These are phyloP conservation scores for Plodia interpunctella DNA, from an alignment of 1,140 invertebrate genomes.

Conservation along the genomic window DNA sequence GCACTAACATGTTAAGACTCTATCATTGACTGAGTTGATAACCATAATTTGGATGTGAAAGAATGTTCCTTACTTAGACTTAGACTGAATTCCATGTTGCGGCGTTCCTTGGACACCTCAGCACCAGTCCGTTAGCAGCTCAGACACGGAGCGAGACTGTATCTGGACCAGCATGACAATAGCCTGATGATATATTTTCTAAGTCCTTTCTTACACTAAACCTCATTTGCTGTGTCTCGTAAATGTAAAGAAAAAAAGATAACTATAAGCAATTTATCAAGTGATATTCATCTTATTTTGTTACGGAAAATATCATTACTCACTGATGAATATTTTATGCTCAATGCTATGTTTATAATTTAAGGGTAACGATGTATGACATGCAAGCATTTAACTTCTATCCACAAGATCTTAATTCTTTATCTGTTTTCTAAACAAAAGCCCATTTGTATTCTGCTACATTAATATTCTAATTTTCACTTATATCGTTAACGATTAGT, in stretches of 20 bases:
- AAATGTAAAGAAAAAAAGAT: too few species aligned
- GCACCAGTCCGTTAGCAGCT: slow-evolving; percentile 88
- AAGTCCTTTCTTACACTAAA: too few species aligned
- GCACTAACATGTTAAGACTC: slow-evolving; percentile 92
- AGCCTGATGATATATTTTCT: slow-evolving; percentile 71
- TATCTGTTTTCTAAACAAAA: neutral
- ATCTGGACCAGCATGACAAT: slow-evolving; percentile 90
- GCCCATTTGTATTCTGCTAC: neutral
- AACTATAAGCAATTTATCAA: too few species aligned
- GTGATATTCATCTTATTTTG: too few species aligned
- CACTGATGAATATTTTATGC: slow-evolving; percentile 7
- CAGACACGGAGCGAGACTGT: too few species aligned
- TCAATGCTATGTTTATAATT: neutral
- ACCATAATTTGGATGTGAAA: slow-evolving; percentile 91
- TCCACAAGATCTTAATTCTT: neutral
- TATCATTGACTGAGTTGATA: slow-evolving; percentile 92
- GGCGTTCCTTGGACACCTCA: slow-evolving; percentile 88
- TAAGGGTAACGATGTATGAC: neutral
- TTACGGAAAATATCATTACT: too few species aligned
- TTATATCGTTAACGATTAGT: neutral
- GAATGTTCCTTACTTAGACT: too few species aligned
- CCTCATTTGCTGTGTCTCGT: too few species aligned
- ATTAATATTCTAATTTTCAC: neutral
- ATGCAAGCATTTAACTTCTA: neutral
- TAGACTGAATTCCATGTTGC: slow-evolving; percentile 81